Evolutionary conservation across 2,113 vertebrate genomes (phyloP), one percentile per base, ranked within the genome.

Genomic region (Stictonetta naevosa): DNA sequence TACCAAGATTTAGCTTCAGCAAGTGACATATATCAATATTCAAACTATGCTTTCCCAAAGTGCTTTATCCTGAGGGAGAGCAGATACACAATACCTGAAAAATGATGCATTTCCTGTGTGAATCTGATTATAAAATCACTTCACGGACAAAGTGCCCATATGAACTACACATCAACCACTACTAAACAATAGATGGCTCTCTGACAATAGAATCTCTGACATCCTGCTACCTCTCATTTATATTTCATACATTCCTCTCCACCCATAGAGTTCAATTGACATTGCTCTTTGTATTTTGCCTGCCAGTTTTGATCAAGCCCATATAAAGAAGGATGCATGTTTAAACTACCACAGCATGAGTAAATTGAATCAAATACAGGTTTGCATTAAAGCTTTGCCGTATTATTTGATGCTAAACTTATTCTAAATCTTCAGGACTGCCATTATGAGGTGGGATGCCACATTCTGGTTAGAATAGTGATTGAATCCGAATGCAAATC

Each of bases 281-380:
- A 80, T 28, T 67, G 68, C 46, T 95, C 84, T 84, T 87, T 92
- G 79, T 67, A 34, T 92, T 96, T 93, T 91, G 69, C 79, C 82
- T 97, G 92, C 82, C 90, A 92, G 84, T 88, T 96, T 92, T 93
- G 88, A 96, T 96, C 90, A 94, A 96, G 63, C 38, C 26, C 22
- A 11, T 91, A 29, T 76, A 92, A 97, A 95, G 86, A 84, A 77
- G 63, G 69, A 94, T 90, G 81, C 34, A 76, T 80, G 72, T 94
- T 95, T 96, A 78, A 95, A 85, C 83, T 91, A 88, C 50, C 86
- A 83, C 82, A 94, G 83, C 88, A 83, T 91, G 92, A 95, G 34
- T 88, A 88, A 95, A 95, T 95, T 58, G 31, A 94, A 90, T 94
- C 90, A 97, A 97, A 94, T 84, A 86, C 56, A 95, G 79, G 93